These are phyloP conservation scores for Doryteuthis pealeii DNA, from an alignment of 1,140 invertebrate species.

Conservation along the genomic window DNA sequence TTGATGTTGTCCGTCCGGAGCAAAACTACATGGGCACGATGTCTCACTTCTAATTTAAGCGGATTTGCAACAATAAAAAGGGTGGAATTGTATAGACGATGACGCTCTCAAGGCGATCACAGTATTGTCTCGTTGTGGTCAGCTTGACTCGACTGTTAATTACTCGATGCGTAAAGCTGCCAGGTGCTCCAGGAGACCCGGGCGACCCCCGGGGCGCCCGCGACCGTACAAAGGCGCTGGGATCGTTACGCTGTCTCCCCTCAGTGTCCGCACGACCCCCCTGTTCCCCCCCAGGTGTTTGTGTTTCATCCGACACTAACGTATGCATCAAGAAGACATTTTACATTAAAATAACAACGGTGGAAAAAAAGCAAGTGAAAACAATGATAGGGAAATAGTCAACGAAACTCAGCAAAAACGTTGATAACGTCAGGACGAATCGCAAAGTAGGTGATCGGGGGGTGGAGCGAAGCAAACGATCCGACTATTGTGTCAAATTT, in stretches of 20 bases:
- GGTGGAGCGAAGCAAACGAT: not conserved
- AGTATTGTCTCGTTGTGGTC: not conserved
- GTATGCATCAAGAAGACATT: not conserved
- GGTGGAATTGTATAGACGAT: not conserved
- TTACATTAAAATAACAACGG: slow-evolving; percentile 1
- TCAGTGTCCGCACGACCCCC: not conserved
- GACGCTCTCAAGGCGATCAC: not conserved
- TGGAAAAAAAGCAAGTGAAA: not conserved
- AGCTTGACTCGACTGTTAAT: not conserved
- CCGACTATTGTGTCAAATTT: not conserved
- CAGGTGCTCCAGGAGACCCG: slow-evolving; percentile 5
- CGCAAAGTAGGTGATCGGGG: not conserved
- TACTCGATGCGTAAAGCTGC: slow-evolving; percentile 1
- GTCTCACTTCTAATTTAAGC: slow-evolving; percentile 5
- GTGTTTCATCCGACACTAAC: slow-evolving; percentile 9
- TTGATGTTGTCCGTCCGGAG: not conserved
- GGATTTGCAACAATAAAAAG: not conserved
- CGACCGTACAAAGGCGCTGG: not conserved
- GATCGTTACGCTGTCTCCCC: slow-evolving; percentile 7
- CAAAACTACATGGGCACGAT: not conserved
- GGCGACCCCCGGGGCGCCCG: slow-evolving; percentile 4
- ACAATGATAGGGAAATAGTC: not conserved
- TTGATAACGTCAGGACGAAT: not conserved
- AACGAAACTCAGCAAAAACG: not conserved
- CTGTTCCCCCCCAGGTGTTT: slow-evolving; percentile 1